phyloP scores from a whole-genome alignment of 1,140 invertebrate species.

The Centruroides sculpturatus region DNA sequence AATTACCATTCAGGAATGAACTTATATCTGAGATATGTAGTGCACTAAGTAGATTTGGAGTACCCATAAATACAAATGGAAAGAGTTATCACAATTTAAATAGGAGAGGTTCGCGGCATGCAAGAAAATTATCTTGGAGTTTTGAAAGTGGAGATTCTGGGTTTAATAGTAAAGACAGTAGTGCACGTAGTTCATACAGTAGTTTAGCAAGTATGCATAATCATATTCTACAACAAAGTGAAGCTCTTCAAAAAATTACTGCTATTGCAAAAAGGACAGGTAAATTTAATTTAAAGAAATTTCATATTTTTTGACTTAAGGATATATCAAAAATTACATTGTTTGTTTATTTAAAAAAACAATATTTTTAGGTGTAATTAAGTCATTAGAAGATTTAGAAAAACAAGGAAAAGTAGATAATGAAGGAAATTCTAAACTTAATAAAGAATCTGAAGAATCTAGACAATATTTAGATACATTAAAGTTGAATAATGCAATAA shows the following conservation, averaged over 20 bases:
- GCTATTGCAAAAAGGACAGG: slow-evolving; percentile 53
- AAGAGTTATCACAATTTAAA: slow-evolving; percentile 11
- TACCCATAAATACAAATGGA: slow-evolving; percentile 2
- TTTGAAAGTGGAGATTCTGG: slow-evolving; percentile 14
- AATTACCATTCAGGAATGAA: slow-evolving; percentile 76
- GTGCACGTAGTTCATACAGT: slow-evolving; percentile 15
- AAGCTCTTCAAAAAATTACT: slow-evolving; percentile 58
- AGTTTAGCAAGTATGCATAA: slow-evolving; percentile 15
- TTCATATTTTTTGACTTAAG: no score
- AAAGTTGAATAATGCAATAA: slow-evolving; percentile 75
- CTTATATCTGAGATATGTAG: slow-evolving; percentile 72
- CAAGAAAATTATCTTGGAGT: slow-evolving; percentile 14
- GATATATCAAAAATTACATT: no score
- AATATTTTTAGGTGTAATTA: slow-evolving; percentile 24
- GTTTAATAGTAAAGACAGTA: slow-evolving; percentile 12
- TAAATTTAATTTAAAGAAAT: neutral
- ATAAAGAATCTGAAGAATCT: slow-evolving; percentile 19
- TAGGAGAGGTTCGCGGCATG: slow-evolving; percentile 10
- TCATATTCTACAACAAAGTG: slow-evolving; percentile 37
- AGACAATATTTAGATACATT: slow-evolving; percentile 71
- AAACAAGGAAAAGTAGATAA: slow-evolving; percentile 12
- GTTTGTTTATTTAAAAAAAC: no score
- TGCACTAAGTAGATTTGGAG: slow-evolving; percentile 43
- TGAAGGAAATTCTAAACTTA: slow-evolving; percentile 4
- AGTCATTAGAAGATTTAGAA: slow-evolving; percentile 26